These are phyloP conservation scores for Corapipo altera DNA, from an alignment of 2,113 vertebrate genomes.

Conservation along the genomic window DNA sequence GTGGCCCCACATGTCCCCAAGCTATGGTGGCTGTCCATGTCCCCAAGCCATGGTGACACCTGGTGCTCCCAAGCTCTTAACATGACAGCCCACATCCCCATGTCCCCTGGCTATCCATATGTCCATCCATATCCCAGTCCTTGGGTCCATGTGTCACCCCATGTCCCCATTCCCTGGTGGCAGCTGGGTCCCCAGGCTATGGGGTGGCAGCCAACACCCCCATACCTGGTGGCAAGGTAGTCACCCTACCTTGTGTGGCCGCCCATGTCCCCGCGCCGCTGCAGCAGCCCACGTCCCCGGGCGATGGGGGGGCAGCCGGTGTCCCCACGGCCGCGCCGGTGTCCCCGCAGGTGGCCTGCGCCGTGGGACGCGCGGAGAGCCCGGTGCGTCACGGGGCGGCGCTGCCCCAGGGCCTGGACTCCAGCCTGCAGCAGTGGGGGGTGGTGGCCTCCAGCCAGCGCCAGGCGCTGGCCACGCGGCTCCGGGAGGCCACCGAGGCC, in stretches of 20 bases:
- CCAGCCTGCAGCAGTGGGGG: conserved; percentile 32
- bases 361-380: conserved; percentile 2
- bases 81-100: neutral
- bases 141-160: too few relatives aligned
- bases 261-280: too few relatives aligned
- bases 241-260: neutral
- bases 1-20: neutral
- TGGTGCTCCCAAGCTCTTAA: neutral
- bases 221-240: neutral
- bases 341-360: neutral
- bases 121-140: neutral
- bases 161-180: accelerated
- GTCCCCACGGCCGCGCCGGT: accelerated
- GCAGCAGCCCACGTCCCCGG: neutral
- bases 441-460: neutral
- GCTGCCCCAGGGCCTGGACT: conserved; percentile 38
- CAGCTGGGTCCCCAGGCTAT: neutral
- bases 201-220: neutral
- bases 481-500: neutral
- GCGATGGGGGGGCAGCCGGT: neutral
- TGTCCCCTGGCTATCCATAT: too few relatives aligned
- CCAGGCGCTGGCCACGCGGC: neutral
- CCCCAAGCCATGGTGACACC: too few relatives aligned
- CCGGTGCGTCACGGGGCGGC: neutral
- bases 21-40: too few relatives aligned